Base-by-base conservation (phyloP, 2,113 vertebrate species). In the Neoarius graeffei region DNA sequence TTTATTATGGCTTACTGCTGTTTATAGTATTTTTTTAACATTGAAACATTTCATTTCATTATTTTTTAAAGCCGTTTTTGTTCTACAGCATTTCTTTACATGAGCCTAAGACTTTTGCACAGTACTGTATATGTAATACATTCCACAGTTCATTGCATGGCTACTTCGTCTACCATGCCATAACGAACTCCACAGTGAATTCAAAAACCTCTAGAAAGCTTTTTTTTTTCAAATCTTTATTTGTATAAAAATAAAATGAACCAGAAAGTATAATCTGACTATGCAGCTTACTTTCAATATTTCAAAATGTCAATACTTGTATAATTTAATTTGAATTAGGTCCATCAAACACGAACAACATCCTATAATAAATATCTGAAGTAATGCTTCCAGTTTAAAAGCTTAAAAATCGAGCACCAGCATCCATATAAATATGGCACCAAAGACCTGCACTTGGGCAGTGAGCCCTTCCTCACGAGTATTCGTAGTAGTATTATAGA, bases 331-430 rank as follows among this genome's bases (percentile, higher is more conserved):
- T 54, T 57, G 19, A 86, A 30, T 60, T 74, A 7, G 81, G 20
- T 81, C 67, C 30, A 87, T 59, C 85, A 74, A 30, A 73, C 11
- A 79, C 48, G 59, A 85, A 69, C 76, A 69, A 83, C 20, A 81
- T 87, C 30, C 10, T 42, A 42, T 48, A 62, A 79, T 88, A 92
- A 92, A 93, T 54, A 92, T 59, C 86, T 89, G 17, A 91, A 90
- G 86, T 92, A 92, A 90, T 91, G 80, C 74, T 83, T 90, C 20
- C 17, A 54, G 50, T 6, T n/a, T 54, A 85, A n/a, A 86, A 89
- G 56, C 35, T 62, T 67, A 87, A 90, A 89, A 76, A 88, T 69
- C 89, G 17, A 88, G 88, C 80, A 91, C 85, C 14, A 76, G 86
- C 27, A n/a, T 19, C 23, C 76, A 86, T 76, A 73, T 84, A 11